These are phyloP conservation scores for Tamandua tetradactyla DNA, from an alignment of 2,797 vertebrate genomes.

Conservation along the genomic window DNA sequence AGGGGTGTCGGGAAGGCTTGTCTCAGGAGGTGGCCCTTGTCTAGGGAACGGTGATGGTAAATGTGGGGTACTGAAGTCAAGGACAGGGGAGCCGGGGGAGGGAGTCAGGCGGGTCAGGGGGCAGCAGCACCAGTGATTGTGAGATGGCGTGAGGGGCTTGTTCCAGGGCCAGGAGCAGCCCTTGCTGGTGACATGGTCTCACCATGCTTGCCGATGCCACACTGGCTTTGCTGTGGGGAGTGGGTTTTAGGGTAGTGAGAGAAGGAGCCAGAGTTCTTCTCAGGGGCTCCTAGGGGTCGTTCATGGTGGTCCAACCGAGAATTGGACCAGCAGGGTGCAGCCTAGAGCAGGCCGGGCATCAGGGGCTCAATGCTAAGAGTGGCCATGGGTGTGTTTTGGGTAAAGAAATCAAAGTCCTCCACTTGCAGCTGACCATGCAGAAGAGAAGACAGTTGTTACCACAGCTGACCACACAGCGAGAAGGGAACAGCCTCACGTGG, in stretches of 20 bases:
- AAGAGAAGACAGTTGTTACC: background rate
- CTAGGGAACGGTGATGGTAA: accelerated
- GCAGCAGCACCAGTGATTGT: background rate
- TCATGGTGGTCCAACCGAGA: too few species aligned
- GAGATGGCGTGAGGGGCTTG: too few species aligned
- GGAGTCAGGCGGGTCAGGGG: background rate
- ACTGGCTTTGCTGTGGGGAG: background rate
- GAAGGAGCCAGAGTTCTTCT: accelerated
- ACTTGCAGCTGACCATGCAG: background rate
- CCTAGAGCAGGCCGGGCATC: accelerated
- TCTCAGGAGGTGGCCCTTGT: too few species aligned
- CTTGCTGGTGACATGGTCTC: accelerated
- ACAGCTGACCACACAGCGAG: background rate
- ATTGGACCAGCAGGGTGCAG: background rate
- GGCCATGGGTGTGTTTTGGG: background rate
- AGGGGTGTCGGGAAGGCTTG: background rate
- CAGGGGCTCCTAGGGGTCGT: background rate
- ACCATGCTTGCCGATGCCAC: accelerated
- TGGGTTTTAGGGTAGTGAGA: accelerated
- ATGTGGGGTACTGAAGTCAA: accelerated
- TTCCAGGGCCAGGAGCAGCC: background rate
- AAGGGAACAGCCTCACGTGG: background rate
- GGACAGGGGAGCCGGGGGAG: background rate
- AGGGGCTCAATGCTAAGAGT: background rate
- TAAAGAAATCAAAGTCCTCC: background rate